These are phyloP conservation scores for Aethina tumida DNA, from an alignment of 1,140 invertebrate genomes.

Conservation along the genomic window DNA sequence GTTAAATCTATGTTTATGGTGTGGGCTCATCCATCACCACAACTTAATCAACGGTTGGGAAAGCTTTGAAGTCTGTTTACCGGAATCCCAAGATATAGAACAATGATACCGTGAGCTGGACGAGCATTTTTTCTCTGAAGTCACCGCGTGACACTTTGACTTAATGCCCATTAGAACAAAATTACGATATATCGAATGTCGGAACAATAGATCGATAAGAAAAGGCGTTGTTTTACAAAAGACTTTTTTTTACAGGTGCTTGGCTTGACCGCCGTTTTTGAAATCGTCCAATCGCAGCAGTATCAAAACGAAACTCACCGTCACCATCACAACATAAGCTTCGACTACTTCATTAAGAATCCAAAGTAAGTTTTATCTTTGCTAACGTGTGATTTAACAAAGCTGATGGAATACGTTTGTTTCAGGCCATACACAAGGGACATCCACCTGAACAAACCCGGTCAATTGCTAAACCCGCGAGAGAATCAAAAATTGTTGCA, in stretches of 20 bases:
- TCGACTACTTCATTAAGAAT: constrained; percentile 6
- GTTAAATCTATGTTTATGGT: too few relatives aligned
- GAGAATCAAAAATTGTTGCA: constrained; percentile 49
- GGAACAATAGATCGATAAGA: too few relatives aligned
- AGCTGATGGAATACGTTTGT: too few relatives aligned
- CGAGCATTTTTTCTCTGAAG: too few relatives aligned
- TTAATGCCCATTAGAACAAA: too few relatives aligned
- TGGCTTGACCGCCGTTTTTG: constrained; percentile 33
- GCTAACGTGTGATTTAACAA: constrained; percentile 6
- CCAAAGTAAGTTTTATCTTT: constrained; percentile 2
- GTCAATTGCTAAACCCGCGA: constrained; percentile 35
- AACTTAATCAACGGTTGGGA: too few relatives aligned
- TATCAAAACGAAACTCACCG: constrained; percentile 25
- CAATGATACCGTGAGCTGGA: too few relatives aligned
- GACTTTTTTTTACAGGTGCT: constrained; percentile 31
- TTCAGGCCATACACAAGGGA: constrained; percentile 22
- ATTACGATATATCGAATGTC: too few relatives aligned
- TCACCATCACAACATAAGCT: constrained; percentile 8
- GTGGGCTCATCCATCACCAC: too few relatives aligned
- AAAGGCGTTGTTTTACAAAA: neutral
- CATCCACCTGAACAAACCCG: constrained; percentile 18
- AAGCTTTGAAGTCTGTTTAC: too few relatives aligned
- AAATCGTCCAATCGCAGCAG: constrained; percentile 23
- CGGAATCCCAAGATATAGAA: too few relatives aligned
- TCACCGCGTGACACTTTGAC: too few relatives aligned